phyloP scores from a whole-genome alignment of 2,888 invertebrate genomes.

The Synanthedon vespiformis region DNA sequence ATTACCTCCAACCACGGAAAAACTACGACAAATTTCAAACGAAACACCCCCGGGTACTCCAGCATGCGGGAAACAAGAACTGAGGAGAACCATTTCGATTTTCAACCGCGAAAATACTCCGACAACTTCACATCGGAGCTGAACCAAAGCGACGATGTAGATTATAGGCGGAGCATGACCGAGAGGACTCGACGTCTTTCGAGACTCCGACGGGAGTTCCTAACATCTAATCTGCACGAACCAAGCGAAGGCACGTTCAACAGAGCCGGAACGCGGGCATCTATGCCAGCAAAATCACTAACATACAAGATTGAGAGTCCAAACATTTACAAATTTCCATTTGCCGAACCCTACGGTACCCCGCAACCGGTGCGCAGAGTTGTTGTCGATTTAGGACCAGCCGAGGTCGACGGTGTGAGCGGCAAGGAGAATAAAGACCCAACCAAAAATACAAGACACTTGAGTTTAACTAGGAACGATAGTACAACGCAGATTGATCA shows the following conservation, averaged over 20 bases:
- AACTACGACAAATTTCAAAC: slow-evolving; percentile 57
- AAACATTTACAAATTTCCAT: slow-evolving; percentile 62
- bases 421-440: slow-evolving; percentile 51
- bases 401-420: slow-evolving; percentile 24
- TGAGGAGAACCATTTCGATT: slow-evolving; percentile 43
- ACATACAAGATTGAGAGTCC: slow-evolving; percentile 61
- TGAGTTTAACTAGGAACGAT: slow-evolving; percentile 36
- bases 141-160: slow-evolving; percentile 57
- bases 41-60: slow-evolving; percentile 53
- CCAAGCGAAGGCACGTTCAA: slow-evolving; percentile 44
- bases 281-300: slow-evolving; percentile 42
- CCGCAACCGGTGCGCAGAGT: slow-evolving; percentile 52
- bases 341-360: slow-evolving; percentile 61
- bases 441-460: slow-evolving; percentile 26
- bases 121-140: slow-evolving; percentile 58
- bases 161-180: slow-evolving; percentile 54
- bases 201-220: slow-evolving; percentile 53
- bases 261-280: slow-evolving; percentile 47
- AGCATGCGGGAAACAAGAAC: slow-evolving; percentile 58
- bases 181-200: slow-evolving; percentile 56
- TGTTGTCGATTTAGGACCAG: slow-evolving; percentile 37
- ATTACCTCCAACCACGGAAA: slow-evolving; percentile 59
- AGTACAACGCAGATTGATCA: slow-evolving; percentile 43
- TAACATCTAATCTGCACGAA: slow-evolving; percentile 57
- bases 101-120: slow-evolving; percentile 57